Evolutionary conservation across 2,113 vertebrate genomes (phyloP), one percentile per base, ranked within the genome.

Genomic region (mouse (Mus musculus)): DNA sequence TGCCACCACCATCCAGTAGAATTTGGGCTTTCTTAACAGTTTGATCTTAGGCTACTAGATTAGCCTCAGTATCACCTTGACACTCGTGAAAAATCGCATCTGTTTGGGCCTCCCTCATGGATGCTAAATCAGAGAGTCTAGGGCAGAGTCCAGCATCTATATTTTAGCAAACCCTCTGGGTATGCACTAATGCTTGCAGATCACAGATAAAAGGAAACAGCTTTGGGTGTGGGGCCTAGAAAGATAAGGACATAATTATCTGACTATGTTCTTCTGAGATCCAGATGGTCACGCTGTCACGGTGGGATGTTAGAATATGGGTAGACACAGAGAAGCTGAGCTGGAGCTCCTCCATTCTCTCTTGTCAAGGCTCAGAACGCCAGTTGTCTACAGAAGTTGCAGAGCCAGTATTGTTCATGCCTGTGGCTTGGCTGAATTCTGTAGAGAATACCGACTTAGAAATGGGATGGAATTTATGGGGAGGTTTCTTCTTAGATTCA

Each of bases 11-110:
- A n/a, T n/a, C n/a, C 3, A 17, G 71, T n/a, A 39, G 54, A 54
- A 89, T 13, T 72, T 30, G 9, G 56, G 3, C 20, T 10, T 94
- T 93, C 54, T 94, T 65, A 63, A 84, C 90, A 96, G 77, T 78
- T 17, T 75, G 39, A 73, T 65, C 19, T 52, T 12, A 33, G 63
- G 30, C 2, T 5, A 59, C 49, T 33, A 88, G 26, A 59, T 54
- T 33, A 88, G 20, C 67, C 42, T 85, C 59, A 71, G 36, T 36
- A 84, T 65, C 20, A 72, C 14, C 30, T 89, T 71, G 91, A 17
- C 75, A 82, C 71, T 86, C 59, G n/a, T 36, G 88, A 61, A 12
- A 87, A 90, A 90, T 42, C 61, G 63, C 16, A 26, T 5, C 24
- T 65, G 67, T 77, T 91, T 36, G 19, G 52, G 87, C 61, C 7